A percentile compares a stretch with the other conserved stretches of the same genome.
phyloP scores from a whole-genome alignment of 30 jellyfish, hydroid and myxozoan genomes.

The Hydra vulgaris region DNA sequence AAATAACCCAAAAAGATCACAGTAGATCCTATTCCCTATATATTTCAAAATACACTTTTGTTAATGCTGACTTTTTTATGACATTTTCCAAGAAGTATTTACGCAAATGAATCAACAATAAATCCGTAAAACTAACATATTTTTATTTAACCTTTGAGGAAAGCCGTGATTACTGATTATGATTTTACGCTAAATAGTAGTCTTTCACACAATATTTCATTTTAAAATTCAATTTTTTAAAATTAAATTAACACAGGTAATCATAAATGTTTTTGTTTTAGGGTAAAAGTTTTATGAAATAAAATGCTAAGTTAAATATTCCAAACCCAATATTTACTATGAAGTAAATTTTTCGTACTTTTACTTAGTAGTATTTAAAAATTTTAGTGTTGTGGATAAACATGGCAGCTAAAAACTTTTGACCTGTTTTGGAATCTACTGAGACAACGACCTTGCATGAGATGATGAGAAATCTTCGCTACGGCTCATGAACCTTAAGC shows the following conservation, averaged over 20 bases:
- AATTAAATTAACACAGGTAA: no score
- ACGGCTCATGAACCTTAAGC: neutral
- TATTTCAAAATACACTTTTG: no score
- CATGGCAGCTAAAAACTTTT: constrained; percentile 12
- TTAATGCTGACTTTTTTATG: neutral
- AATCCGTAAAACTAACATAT: neutral
- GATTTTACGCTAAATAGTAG: neutral
- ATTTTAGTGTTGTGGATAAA: constrained; percentile 2
- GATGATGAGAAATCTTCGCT: constrained; percentile 32
- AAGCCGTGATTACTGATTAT: neutral
- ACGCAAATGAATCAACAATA: neutral
- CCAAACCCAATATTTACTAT: neutral
- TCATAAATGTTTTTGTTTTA: no score
- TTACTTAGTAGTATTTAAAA: neutral
- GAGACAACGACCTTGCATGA: constrained; percentile 34
- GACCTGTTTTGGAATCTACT: constrained; percentile 38
- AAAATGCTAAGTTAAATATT: no score
- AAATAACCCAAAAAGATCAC: no score
- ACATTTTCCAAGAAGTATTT: neutral
- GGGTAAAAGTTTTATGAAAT: no score
- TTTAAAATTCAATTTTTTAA: no score
- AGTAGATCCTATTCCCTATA: no score
- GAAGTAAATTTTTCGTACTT: neutral
- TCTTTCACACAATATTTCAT: neutral
- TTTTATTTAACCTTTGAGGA: neutral